phyloP scores from a whole-genome alignment of 2,888 invertebrate species.

The Diarsia mendica region DNA sequence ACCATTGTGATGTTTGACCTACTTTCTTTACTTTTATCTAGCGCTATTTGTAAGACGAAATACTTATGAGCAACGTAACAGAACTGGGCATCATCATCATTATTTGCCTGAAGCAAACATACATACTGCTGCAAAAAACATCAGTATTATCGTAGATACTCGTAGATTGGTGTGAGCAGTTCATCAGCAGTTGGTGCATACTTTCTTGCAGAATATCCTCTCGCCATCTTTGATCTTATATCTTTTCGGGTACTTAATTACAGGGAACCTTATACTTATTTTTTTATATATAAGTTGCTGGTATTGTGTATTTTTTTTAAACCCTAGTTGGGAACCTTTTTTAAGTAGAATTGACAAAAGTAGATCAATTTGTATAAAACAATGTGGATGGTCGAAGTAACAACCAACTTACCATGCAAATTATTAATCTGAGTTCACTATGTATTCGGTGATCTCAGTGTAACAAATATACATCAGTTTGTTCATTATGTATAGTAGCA shows the following conservation, averaged over 20 bases:
- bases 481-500: rapidly evolving
- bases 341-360: not conserved
- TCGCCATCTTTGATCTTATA: not conserved
- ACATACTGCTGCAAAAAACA: not conserved
- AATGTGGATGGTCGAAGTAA: not conserved
- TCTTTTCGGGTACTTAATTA: not conserved
- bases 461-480: not conserved
- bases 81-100: not conserved
- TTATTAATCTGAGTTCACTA: not conserved
- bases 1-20: not conserved
- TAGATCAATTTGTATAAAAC: not conserved
- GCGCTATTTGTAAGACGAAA: not conserved
- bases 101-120: not conserved
- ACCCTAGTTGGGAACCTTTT: not conserved
- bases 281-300: not conserved
- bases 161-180: not conserved
- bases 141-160: not conserved
- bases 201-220: not conserved
- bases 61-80: not conserved
- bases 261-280: not conserved
- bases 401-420: not conserved
- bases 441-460: not conserved
- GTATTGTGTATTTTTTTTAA: not conserved
- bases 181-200: not conserved
- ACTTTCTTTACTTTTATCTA: not conserved